Evolutionary conservation across 2,888 invertebrate genomes (phyloP).

Genomic region (Acleris holmiana): DNA sequence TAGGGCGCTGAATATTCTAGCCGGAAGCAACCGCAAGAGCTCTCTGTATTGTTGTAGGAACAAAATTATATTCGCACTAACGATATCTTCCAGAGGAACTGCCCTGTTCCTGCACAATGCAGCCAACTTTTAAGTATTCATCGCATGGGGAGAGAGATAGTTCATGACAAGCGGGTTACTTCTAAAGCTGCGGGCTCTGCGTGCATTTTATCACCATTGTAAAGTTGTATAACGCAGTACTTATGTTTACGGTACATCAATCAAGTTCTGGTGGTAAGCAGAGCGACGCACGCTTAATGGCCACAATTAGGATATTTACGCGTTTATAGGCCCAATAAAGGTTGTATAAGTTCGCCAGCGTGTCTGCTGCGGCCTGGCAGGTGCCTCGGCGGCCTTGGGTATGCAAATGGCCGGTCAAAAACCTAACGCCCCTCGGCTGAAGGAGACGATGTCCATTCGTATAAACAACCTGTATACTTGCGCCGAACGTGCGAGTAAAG

Average conservation of each 20-base stretch:
- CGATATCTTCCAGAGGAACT: slow-evolving; percentile 24
- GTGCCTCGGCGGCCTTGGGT: slow-evolving; percentile 65
- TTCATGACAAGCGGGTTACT: slow-evolving; percentile 19
- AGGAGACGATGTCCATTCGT: slow-evolving; percentile 38
- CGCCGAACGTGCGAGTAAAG: slow-evolving; percentile 6
- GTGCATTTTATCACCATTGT: slow-evolving; percentile 19
- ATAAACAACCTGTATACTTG: slow-evolving; percentile 27
- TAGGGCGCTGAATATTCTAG: slow-evolving; percentile 45
- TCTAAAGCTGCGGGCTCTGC: slow-evolving; percentile 4
- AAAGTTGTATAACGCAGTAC: not conserved
- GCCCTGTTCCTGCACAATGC: slow-evolving; percentile 21
- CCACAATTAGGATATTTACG: slow-evolving; percentile 34
- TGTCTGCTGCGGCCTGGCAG: slow-evolving; percentile 48
- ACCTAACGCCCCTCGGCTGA: slow-evolving; percentile 53
- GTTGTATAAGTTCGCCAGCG: slow-evolving; percentile 27
- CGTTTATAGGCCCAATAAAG: slow-evolving; percentile 35
- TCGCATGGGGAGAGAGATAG: slow-evolving; percentile 25
- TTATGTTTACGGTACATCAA: slow-evolving; percentile 16
- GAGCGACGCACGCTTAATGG: slow-evolving; percentile 16
- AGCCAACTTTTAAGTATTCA: slow-evolving; percentile 35
- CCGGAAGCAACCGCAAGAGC: slow-evolving; percentile 44
- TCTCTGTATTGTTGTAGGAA: slow-evolving; percentile 36
- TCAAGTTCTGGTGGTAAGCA: slow-evolving; percentile 25
- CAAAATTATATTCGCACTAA: slow-evolving; percentile 25
- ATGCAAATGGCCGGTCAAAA: slow-evolving; percentile 69